Evolutionary conservation across 2,888 invertebrate species (phyloP), one percentile per base, ranked within the genome.

Genomic region (Ophraella communa): DNA sequence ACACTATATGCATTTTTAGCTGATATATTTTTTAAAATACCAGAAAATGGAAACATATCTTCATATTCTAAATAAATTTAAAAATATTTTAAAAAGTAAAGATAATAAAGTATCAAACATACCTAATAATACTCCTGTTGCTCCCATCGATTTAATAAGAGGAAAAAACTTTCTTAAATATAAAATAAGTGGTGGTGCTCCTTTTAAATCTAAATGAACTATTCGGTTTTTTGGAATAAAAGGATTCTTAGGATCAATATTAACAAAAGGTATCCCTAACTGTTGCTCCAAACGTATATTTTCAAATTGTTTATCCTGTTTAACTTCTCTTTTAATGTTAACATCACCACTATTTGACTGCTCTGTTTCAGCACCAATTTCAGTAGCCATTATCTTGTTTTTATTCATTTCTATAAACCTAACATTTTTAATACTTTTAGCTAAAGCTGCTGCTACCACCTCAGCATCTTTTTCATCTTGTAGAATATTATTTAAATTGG

Each of bases 41-140:
- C 90, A 52, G 81, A 82, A 80, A 88, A 93, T 0, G 92, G 92
- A 81, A 93, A 93, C 89, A 91, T 92, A 76, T 93, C 93, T 81
- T 93, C 93, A 84, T 92, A 93, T 79, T 93, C 93, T 70, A 49
- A 59, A 70, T 5, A 14, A 51, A 21, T 23, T 4, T 58, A 23
- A 10, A 18, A 27, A 21, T n/a, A 24, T n/a, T 17, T 8, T 23
- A 17, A n/a, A n/a, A n/a, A n/a, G n/a, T n/a, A n/a, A n/a, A n/a
- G n/a, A n/a, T n/a, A n/a, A n/a, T n/a, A n/a, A n/a, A n/a, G n/a
- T n/a, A n/a, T n/a, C n/a, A n/a, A n/a, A n/a, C n/a, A n/a, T 73
- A 81, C 82, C 82, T 66, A 82, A 52, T 59, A 82, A 77, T 52
- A 93, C 80, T 0, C 92, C 92, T 4, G 91, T 93, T 7, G 91